phyloP scores from a whole-genome alignment of 2,113 vertebrate species.

The Morone chrysops region DNA sequence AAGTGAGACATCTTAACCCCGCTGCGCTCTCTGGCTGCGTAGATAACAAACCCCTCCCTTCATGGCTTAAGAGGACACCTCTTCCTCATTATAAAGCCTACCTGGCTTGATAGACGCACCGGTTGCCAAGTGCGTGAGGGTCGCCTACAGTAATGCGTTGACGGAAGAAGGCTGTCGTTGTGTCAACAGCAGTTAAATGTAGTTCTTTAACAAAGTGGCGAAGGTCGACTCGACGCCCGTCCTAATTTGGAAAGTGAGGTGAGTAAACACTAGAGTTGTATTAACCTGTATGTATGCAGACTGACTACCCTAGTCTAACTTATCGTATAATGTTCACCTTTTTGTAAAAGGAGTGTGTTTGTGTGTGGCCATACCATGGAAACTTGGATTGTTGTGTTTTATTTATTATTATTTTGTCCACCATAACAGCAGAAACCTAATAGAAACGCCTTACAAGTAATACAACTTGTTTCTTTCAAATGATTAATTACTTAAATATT shows the following conservation, averaged over 20 bases:
- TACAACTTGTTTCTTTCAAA: background rate
- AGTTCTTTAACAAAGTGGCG: background rate
- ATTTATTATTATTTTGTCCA: background rate
- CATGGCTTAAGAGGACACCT: background rate
- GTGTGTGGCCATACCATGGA: background rate
- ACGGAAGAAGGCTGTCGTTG: background rate
- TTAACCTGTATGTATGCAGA: background rate
- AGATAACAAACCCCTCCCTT: conserved; percentile 9
- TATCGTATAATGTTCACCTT: background rate
- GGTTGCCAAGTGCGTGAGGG: conserved; percentile 20
- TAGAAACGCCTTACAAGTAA: background rate
- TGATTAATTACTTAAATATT: background rate
- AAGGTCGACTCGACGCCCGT: background rate
- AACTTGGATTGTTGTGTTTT: background rate
- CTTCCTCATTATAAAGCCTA: background rate
- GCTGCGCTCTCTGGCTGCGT: background rate
- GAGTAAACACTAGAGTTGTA: background rate
- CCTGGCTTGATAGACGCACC: conserved; percentile 31
- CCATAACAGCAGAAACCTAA: background rate
- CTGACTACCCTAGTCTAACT: background rate
- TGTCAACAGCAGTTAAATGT: background rate
- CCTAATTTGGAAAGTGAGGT: conserved; percentile 7
- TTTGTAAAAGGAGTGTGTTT: background rate
- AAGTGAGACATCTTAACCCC: background rate
- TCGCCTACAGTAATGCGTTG: background rate